Evolutionary conservation across 2,797 vertebrate species (phyloP), one percentile per base, ranked within the genome.

Genomic region (Molossus alvarezi): DNA sequence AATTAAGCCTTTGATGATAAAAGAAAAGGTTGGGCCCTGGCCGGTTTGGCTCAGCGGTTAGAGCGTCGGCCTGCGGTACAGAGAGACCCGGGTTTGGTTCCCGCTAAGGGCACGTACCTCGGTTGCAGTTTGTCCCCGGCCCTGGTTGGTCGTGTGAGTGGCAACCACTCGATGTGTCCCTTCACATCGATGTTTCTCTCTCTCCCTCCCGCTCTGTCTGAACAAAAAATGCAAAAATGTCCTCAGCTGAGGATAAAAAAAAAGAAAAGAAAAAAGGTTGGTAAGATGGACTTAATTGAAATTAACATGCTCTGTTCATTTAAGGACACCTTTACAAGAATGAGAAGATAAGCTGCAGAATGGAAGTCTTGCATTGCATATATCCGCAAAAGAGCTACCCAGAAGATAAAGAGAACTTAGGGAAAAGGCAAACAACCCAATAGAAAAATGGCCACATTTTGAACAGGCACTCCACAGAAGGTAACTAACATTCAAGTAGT

Each of bases 1-100:
- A 60, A 82, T 62, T 93, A 94, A 92, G 17, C 41, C 55, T 94
- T 95, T 64, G 37, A 60, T 71, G 79, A 48, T 60, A 86, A 73
- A 85, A 81, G 27, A 67, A 77, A 67, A 86, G 8, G 12, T 12
- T 86, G 62, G 13, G 33, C 33, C 33, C 33, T 33, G 33, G 33
- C 33, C 33, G 33, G 33, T 33, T 33, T 33, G 33, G 33, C 33
- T 33, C 33, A 33, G 33, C 33, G 33, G 33, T 33, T 33, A 33
- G 33, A 33, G 33, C 33, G 33, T 33, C 3, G 33, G 33, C 33
- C 33, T 33, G 33, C 33, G 33, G 33, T 33, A 33, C 33, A 33
- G 33, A 33, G 33, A 33, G 33, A 33, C 33, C 33, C 33, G 33
- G 33, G 33, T 33, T 33, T 33, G 33, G 33, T 33, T 33, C 33